Conservation (phyloP, 2,888 invertebrate genomes). For the Notodonta ziczac region DNA sequence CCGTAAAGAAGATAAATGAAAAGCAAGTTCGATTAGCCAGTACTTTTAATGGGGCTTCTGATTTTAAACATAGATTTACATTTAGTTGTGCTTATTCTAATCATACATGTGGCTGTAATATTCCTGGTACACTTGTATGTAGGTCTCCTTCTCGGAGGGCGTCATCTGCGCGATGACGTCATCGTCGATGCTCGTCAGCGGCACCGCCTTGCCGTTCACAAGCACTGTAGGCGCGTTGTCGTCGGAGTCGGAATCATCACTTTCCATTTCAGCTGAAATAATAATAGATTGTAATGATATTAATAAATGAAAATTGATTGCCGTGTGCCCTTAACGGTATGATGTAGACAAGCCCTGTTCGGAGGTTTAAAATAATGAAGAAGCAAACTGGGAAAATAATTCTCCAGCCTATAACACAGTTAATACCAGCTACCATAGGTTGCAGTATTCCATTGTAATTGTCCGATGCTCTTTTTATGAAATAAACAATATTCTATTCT, state of each 20-base stretch:
- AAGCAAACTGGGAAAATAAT: too few relatives aligned
- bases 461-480: too few relatives aligned
- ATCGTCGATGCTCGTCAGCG: conserved; percentile 94
- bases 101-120: conserved; percentile 95
- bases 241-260: conserved; percentile 91
- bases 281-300: not conserved
- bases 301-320: too few relatives aligned
- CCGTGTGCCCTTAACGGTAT: not conserved
- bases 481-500: too few relatives aligned
- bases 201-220: conserved; percentile 91
- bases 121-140: conserved; percentile 97
- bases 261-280: conserved; percentile 87
- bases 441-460: too few relatives aligned
- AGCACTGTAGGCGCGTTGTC: conserved; percentile 92
- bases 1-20: not conserved
- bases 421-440: too few relatives aligned
- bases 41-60: conserved; percentile 28
- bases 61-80: conserved; percentile 28
- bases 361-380: too few relatives aligned
- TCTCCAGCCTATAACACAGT: too few relatives aligned
- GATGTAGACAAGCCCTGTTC: too few relatives aligned
- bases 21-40: conserved; percentile 14
- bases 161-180: conserved; percentile 95
- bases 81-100: conserved; percentile 60
- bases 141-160: conserved; percentile 95